phyloP scores from a whole-genome alignment of 2,888 invertebrate genomes.

The Cynaeus angustus region DNA sequence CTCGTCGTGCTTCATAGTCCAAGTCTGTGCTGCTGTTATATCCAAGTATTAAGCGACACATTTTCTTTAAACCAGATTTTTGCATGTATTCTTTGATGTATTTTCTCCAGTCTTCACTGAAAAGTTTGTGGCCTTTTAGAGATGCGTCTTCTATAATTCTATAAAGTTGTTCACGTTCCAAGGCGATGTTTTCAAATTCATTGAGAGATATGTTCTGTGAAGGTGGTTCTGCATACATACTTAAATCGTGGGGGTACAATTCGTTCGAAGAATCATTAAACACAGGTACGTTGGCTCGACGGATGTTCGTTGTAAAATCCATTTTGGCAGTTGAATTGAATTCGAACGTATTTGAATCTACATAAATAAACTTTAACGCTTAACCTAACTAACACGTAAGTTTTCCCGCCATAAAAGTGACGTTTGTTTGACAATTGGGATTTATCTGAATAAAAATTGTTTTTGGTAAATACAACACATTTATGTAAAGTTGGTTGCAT shows the following conservation, averaged over 20 bases:
- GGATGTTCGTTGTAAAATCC: constrained; percentile 63
- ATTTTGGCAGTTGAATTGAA: constrained; percentile 46
- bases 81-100: constrained; percentile 78
- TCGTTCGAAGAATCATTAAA: constrained; percentile 70
- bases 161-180: constrained; percentile 87
- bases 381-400: no score
- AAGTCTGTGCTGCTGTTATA: constrained; percentile 74
- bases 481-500: no score
- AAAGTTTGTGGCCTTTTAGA: constrained; percentile 77
- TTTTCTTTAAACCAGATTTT: constrained; percentile 80
- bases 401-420: no score
- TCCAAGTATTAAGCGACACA: constrained; percentile 76
- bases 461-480: no score
- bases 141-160: constrained; percentile 85
- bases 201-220: constrained; percentile 81
- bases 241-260: constrained; percentile 83
- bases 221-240: constrained; percentile 87
- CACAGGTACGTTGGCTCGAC: constrained; percentile 48
- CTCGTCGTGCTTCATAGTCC: constrained; percentile 80
- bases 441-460: no score
- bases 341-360: no score
- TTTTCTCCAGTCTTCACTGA: constrained; percentile 80
- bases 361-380: no score
- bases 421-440: no score
- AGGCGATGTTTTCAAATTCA: constrained; percentile 91